Evolutionary conservation across 2,888 invertebrate species (phyloP), one percentile per base, ranked within the genome.

Genomic region (Euclidia mi): DNA sequence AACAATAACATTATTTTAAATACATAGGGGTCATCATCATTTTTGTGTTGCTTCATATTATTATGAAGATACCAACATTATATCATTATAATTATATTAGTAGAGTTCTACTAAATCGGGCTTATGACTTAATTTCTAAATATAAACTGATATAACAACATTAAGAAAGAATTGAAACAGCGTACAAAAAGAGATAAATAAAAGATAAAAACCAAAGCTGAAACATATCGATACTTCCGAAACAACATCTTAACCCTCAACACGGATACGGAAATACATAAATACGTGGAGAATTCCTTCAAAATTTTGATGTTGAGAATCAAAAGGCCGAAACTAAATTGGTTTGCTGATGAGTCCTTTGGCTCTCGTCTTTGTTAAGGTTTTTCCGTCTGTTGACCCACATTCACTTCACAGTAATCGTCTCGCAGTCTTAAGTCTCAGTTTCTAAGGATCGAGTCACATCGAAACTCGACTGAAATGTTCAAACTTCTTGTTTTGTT

Each of bases 331-430:
- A 63, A 71, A 64, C 69, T 68, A 66, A 76, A 73, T 66, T 75
- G 62, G 63, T 67, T 65, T 61, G 65, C 56, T 68, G 65, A 65
- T 71, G 77, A 76, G 74, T 64, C 60, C 67, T 65, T 57, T 58
- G 48, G 38, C 50, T 62, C 55, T 60, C 56, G 56, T 66, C 78
- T 69, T 79, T 74, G 71, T 71, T 64, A 61, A 60, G 63, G 67
- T 65, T 71, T 69, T 73, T 68, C 67, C 62, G 62, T 69, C 68
- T 77, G 76, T 79, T 79, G 78, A 80, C 81, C 78, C 67, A 78
- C 74, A 79, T 80, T 78, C 73, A 67, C 71, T 81, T 76, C 65
- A 60, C 46, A 42, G 58, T 80, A 80, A 81, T 81, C 73, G 77
- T 49, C 58, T 73, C 53, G 59, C 59, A 66, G 76, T 72, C 68